Base-by-base conservation (phyloP, 2,113 vertebrate species). In the Antechinus flavipes region DNA sequence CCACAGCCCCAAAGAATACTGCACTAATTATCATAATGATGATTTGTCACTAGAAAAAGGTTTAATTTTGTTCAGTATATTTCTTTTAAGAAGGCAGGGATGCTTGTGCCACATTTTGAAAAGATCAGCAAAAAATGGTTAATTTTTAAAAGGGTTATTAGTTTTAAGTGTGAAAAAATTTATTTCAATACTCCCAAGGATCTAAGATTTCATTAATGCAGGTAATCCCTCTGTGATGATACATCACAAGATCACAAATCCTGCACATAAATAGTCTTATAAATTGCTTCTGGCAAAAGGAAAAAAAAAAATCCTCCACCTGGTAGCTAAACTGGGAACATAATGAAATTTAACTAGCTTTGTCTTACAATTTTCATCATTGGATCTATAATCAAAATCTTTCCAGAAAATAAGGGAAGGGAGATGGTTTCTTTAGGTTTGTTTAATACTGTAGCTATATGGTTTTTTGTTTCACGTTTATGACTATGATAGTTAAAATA, bases 111-210 rank as follows among this genome's bases (percentile, higher is more conserved):
- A 35, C 35, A 68, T 68, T 68, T 68, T 84, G 68, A 19, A 42
- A 22, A 84, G n/a, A 42, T 84, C 68, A 84, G 8, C 24, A 0
- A 10, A 10, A 93, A 52, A 25, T 0, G 11, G 4, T 52, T 14
- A 91, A 91, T 68, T 16, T 47, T 58, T 47, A 0, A 27, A 49
- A 54, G 91, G 58, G 49, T 49, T 6, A 27, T 30, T 35, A 0
- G 2, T 0, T 2, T 8, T 47, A 30, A n/a, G 19, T 0, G 14
- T 12, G 2, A 56, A 30, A 56, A 24, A 47, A 26, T 14, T 2
- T 9, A 0, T 55, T 47, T 23, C 25, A 76, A 5, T 42, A 84
- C 16, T 42, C 23, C n/a, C 68, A 42, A 84, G n/a, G 19, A 84
- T 42, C 68, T 42, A 84, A 84, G n/a, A 22, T 84, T 84, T 42